A percentile compares a stretch with the other conserved stretches of the same genome.
These are phyloP conservation scores for Ornithoptera priamus DNA, from an alignment of 2,888 invertebrate genomes.

Conservation along the genomic window DNA sequence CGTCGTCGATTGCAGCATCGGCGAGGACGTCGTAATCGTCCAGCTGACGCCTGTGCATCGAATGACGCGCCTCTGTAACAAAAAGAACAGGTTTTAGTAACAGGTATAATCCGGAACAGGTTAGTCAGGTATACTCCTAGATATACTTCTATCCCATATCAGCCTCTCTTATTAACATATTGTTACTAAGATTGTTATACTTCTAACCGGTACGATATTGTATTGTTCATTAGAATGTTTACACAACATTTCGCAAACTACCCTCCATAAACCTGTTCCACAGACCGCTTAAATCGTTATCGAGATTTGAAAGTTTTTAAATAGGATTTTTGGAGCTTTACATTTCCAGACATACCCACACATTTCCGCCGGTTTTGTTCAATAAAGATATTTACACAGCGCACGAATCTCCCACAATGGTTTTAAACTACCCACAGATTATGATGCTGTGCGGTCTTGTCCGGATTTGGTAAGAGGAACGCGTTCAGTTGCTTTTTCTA, in stretches of 20 bases:
- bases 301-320: not conserved
- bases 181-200: too few species aligned
- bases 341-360: not conserved
- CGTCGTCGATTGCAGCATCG: constrained; percentile 58
- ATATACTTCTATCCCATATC: too few species aligned
- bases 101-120: too few species aligned
- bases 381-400: constrained; percentile 36
- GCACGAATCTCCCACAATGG: constrained; percentile 34
- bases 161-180: too few species aligned
- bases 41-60: constrained; percentile 49
- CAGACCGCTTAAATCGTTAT: not conserved
- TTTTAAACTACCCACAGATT: constrained; percentile 7
- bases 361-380: constrained; percentile 18
- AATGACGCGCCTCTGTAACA: constrained; percentile 61
- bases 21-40: constrained; percentile 47
- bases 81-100: constrained; percentile 23
- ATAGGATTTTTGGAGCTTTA: not conserved
- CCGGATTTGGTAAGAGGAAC: constrained; percentile 32
- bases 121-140: too few species aligned
- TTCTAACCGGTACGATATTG: too few species aligned
- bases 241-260: not conserved
- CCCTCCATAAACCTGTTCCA: not conserved
- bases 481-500: constrained; percentile 17
- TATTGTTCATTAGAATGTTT: too few species aligned
- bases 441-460: constrained; percentile 25